Conservation (phyloP, 1,140 invertebrate species). For the Harpegnathos saltator region DNA sequence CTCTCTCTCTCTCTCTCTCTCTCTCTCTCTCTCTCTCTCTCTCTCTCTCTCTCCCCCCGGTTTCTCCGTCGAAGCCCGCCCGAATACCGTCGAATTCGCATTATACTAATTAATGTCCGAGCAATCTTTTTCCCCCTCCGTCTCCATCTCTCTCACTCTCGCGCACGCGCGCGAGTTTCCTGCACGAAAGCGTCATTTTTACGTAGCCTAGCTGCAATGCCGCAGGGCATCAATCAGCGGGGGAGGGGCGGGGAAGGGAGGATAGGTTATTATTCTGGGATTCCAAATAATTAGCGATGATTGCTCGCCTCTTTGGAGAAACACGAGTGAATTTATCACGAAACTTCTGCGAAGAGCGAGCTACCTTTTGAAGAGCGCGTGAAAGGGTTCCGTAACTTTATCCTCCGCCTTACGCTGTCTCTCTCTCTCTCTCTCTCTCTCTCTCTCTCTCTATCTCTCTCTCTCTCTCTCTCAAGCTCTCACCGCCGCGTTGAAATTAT, state of each 20-base stretch:
- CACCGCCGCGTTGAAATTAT: no score
- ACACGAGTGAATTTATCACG: constrained; percentile 67
- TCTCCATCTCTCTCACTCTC: no score
- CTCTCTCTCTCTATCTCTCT: no score
- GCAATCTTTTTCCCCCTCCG: constrained; percentile 27
- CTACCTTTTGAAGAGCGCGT: background rate
- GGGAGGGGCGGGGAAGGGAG: constrained; percentile 51
- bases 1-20: no score
- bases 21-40: no score
- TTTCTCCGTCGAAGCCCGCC: no score
- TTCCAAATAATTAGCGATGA: constrained; percentile 81
- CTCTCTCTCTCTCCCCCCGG: no score
- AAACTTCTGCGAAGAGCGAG: constrained; percentile 67
- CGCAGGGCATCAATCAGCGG: constrained; percentile 76
- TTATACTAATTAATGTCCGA: constrained; percentile 69
- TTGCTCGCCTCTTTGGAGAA: constrained; percentile 72
- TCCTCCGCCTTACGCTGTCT: no score
- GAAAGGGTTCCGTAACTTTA: no score
- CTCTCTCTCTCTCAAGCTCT: no score
- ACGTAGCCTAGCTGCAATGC: constrained; percentile 71
- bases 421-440: no score
- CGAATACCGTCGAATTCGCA: constrained; percentile 68
- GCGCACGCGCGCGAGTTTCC: background rate
- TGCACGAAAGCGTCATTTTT: constrained; percentile 79
- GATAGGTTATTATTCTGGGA: constrained; percentile 77